Evolutionary conservation across 2,888 invertebrate species (phyloP), one percentile per base, ranked within the genome.

Genomic region (Drosophila colorata): DNA sequence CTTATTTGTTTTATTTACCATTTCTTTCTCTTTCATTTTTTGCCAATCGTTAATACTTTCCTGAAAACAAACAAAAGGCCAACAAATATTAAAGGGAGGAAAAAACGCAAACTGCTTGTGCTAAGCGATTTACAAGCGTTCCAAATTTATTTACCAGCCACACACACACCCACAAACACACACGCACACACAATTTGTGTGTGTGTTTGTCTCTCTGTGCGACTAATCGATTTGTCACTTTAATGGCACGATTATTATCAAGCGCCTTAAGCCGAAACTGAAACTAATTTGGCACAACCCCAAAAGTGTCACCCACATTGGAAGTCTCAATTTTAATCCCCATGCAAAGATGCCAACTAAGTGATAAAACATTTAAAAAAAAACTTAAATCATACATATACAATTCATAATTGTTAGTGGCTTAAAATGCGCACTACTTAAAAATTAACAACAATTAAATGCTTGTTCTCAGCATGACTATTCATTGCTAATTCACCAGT

Each of bases 281-380:
- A 53, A 78, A 69, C 85, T 78, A 76, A 87, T 84, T 87, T 67
- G 81, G 81, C 66, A 69, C 64, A 71, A 46, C n/a, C 76, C 76
- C 82, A 80, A 75, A 77, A 78, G 20, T 20, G 52, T 59, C 81
- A 65, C 78, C 84, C 74, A 78, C 87, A 59, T 20, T 5, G 16
- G 7, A 33, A n/a, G 23, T 53, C 35, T 52, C 41, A 46, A 37
- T 23, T 35, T 51, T 53, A 70, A 71, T 49, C 44, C 46, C 28
- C 28, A 20, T 43, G 28, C 55, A 38, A 40, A 37, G 73, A 68
- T 64, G 47, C 44, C 53, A 53, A 8, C 38, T 23, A 11, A 25
- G 11, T n/a, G 77, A 72, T 68, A 58, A 52, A 14, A 2, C 18
- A 9, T 4, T 16, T n/a, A 13, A 11, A 13, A 28, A 63, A 14